Evolutionary conservation across 92 coral and sea anemone species (phyloP).

Genomic region (Pocillopora meandrina): DNA sequence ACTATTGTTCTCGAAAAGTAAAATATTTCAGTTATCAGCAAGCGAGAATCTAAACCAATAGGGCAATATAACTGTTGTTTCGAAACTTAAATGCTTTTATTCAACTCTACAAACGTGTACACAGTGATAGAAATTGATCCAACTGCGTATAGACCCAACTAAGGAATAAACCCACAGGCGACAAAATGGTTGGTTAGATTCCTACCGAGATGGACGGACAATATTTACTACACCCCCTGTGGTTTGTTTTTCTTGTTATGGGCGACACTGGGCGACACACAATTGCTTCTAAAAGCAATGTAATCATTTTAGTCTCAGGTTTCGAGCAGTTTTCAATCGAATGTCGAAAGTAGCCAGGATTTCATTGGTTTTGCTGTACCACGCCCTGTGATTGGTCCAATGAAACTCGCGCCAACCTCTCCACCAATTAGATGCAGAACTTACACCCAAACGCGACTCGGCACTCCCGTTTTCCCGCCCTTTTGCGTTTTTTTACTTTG

Average conservation of each 20-base stretch:
- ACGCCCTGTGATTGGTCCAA: no score
- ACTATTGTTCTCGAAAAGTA: not conserved
- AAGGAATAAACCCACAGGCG: not conserved
- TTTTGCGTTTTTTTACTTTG: no score
- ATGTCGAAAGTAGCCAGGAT: no score
- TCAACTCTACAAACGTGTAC: not conserved
- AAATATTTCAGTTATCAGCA: not conserved
- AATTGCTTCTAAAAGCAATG: no score
- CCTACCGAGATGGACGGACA: not conserved
- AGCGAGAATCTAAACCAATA: not conserved
- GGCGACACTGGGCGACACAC: not conserved
- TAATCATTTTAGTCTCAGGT: no score
- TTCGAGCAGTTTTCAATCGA: no score
- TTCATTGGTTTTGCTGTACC: no score
- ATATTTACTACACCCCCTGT: not conserved
- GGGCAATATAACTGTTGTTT: not conserved
- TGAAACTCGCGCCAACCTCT: no score
- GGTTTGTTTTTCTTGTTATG: not conserved
- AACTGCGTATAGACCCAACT: not conserved
- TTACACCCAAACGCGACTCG: no score
- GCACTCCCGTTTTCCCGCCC: no score
- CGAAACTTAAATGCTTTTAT: not conserved
- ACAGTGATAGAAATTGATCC: not conserved
- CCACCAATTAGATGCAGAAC: no score
- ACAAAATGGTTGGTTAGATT: not conserved